Percentiles rank a stretch among this genome's conserved stretches.
These are phyloP conservation scores for Pelosia muscerda DNA, from an alignment of 2,888 invertebrate genomes.

Conservation along the genomic window DNA sequence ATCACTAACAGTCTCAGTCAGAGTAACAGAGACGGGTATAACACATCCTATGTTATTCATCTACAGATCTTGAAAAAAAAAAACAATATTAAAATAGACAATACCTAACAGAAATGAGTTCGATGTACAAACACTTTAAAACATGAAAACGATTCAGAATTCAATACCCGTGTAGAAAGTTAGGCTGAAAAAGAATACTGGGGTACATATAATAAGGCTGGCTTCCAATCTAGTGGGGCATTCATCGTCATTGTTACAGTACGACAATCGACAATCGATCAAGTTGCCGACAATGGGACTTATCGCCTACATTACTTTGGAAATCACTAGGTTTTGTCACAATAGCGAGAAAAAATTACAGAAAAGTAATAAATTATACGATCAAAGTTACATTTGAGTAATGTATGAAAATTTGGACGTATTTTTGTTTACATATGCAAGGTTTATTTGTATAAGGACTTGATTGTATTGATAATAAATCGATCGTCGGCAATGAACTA, in stretches of 20 bases:
- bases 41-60: neutral
- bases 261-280: conserved; percentile 74
- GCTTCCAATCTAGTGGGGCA: conserved; percentile 72
- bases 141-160: conserved; percentile 1
- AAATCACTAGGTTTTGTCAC: conserved; percentile 59
- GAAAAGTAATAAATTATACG: conserved; percentile 28
- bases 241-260: conserved; percentile 73
- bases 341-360: conserved; percentile 44
- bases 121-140: neutral
- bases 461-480: neutral
- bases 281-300: conserved; percentile 67
- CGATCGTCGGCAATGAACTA: neutral
- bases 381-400: conserved; percentile 13
- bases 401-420: neutral
- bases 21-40: too few species aligned
- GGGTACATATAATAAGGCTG: conserved; percentile 29
- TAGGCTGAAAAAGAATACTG: conserved; percentile 36
- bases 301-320: conserved; percentile 62
- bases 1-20: neutral
- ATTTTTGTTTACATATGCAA: neutral
- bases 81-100: neutral
- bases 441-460: neutral
- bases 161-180: conserved; percentile 37
- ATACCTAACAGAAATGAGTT: neutral
- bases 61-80: neutral